phyloP scores from a whole-genome alignment of 2,113 vertebrate species.

The Mus musculus region DNA sequence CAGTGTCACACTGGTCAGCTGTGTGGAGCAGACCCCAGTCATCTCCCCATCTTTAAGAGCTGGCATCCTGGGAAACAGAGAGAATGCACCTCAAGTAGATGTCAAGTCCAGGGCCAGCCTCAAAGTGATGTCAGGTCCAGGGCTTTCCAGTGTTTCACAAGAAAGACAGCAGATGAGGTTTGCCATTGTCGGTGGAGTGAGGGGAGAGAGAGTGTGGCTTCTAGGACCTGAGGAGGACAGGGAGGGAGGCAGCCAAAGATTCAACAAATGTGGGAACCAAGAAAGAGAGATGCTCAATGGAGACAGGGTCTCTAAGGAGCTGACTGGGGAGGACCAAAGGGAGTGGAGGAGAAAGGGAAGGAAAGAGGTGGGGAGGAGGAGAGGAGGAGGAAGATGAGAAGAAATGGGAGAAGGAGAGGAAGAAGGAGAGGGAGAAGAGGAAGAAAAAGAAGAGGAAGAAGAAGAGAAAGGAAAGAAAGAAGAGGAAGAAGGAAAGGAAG shows the following conservation, averaged over 20 bases:
- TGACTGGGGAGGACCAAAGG: no score
- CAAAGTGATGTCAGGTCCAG: neutral
- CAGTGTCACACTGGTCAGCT: neutral
- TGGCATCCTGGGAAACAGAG: neutral
- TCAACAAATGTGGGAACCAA: no score
- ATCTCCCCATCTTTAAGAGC: neutral
- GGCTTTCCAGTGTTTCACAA: neutral
- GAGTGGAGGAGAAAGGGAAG: neutral
- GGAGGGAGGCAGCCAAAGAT: neutral
- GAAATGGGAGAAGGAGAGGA: accelerated
- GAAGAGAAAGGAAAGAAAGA: no score
- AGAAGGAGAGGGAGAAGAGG: no score
- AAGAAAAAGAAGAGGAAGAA: neutral
- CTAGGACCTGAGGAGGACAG: neutral
- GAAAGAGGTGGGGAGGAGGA: no score
- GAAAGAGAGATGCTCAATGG: neutral
- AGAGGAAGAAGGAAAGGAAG: no score
- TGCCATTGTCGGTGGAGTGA: neutral
- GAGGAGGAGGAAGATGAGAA: no score
- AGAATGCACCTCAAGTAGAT: no score
- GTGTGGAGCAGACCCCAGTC: neutral
- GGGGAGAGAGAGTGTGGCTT: neutral
- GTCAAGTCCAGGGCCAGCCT: no score
- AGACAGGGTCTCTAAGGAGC: neutral
- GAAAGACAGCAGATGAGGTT: neutral